Evolutionary conservation across 2,888 invertebrate species (phyloP), one percentile per base, ranked within the genome.

Genomic region (Pecten maximus): DNA sequence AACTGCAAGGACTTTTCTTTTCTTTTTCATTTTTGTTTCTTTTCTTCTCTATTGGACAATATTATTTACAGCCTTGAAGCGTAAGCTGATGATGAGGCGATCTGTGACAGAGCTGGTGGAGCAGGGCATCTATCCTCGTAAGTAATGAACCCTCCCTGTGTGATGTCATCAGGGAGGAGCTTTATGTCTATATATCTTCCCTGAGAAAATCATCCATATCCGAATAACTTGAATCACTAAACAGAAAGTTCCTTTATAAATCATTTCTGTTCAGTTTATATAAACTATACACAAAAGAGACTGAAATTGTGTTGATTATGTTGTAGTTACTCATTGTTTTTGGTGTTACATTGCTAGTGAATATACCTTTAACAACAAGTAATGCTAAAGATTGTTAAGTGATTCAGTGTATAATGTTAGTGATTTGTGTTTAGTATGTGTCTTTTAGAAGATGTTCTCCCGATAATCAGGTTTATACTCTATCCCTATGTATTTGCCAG

Each of bases 41-140:
- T 39, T n/a, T 40, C 50, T 35, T 48, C 0, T 60, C n/a, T 60
- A 60, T 74, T 74, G 0, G 35, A 8, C 28, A 28, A 35, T 28
- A 97, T 96, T 97, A 97, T 97, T 98, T 95, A 94, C 98, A 99
- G 99, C 99, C 96, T 98, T 99, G 97, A 99, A 99, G 98, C 98
- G 99, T 97, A 99, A 99, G 97, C 97, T 99, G 97, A 98, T 99
- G 98, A 98, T 99, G 97, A 97, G 99, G 97, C 97, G 99, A 96
- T 99, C 99, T 93, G 98, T 99, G 97, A 98, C 98, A 97, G 99
- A 99, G 97, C 98, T 99, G 95, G 99, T 99, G 95, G 99, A 98
- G 95, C 99, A 99, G 97, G 99, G 99, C 97, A 99, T 99, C 96
- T 98, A 99, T 98, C 99, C 99, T 96, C 98, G 99, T 99, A 98